Base-by-base conservation (phyloP, 2,888 invertebrate genomes). In the Drosophila acutilabella region DNA sequence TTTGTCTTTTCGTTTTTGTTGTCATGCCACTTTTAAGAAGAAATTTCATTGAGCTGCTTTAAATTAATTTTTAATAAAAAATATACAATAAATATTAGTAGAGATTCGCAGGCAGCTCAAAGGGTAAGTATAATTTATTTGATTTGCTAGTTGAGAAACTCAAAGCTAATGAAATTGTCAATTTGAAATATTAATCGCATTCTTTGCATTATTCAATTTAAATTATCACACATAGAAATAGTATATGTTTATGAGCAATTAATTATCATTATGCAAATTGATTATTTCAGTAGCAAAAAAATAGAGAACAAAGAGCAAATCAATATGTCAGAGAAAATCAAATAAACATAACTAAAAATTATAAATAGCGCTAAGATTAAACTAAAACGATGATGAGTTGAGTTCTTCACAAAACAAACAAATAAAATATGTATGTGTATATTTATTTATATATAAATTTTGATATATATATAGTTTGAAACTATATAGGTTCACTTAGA, bases 51-150 rank as follows among this genome's bases (percentile, higher is more conserved):
- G 81, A 87, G 87, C 88, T 78, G 83, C 81, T 36, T 38, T 56
- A 80, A 73, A 13, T 36, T 81, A 1, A 14, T 53, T 45, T 44
- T 38, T 65, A 64, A 54, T 60, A 48, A 64, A 78, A 78, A 74
- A 74, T 81, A 59, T 84, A 87, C 88, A 85, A 84, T 85, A 79
- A 80, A 80, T 86, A 79, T 84, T 86, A 86, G 87, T 83, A 83
- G 52, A 73, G 45, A 64, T 47, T 56, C 65, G 58, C 69, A 64
- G 53, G 53, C 81, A 82, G 78, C 86, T 71, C 86, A 82, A 86
- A 85, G 76, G 50, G 59, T 75, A 41, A 72, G 71, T 80, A 64
- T 6, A 47, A 60, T 51, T 16, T 6, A 38, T 42, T 53, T 61
- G 51, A 72, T 67, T 67, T 62, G 59, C 72, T 33, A 5, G 4